Conservation (phyloP, 1,140 invertebrate genomes). For the Oncopodura yosiiana region DNA sequence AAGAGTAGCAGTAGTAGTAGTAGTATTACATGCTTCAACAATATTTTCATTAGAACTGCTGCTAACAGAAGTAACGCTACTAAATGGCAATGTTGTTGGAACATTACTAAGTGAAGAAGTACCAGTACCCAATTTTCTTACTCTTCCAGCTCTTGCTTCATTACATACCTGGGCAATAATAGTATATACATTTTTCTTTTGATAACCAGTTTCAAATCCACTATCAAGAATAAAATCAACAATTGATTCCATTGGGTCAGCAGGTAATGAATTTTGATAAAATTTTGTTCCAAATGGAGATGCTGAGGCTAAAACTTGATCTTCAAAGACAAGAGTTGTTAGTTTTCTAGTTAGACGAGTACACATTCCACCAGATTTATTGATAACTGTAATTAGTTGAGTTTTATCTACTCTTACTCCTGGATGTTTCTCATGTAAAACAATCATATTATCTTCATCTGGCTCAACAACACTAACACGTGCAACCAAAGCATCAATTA, state of each 20-base stretch:
- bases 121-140: constrained; percentile 2
- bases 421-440: too few species aligned
- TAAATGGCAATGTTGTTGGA: background rate
- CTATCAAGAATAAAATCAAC: constrained; percentile 23
- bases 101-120: background rate
- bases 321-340: constrained; percentile 24
- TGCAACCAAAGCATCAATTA: too few species aligned
- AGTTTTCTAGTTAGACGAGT: constrained; percentile 20
- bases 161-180: constrained; percentile 25
- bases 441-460: too few species aligned
- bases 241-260: constrained; percentile 23
- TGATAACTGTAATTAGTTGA: background rate
- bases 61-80: too few species aligned
- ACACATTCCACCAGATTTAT: constrained; percentile 11
- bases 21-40: too few species aligned
- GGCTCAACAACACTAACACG: too few species aligned
- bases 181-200: constrained; percentile 21
- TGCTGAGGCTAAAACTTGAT: constrained; percentile 17
- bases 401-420: background rate
- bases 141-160: constrained; percentile 23
- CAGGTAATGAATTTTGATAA: constrained; percentile 16
- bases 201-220: constrained; percentile 14
- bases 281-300: constrained; percentile 25
- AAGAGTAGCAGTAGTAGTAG: too few species aligned
- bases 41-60: too few species aligned